Evolutionary conservation across 2,797 vertebrate species (phyloP).

Genomic region (Labroides dimidiatus): DNA sequence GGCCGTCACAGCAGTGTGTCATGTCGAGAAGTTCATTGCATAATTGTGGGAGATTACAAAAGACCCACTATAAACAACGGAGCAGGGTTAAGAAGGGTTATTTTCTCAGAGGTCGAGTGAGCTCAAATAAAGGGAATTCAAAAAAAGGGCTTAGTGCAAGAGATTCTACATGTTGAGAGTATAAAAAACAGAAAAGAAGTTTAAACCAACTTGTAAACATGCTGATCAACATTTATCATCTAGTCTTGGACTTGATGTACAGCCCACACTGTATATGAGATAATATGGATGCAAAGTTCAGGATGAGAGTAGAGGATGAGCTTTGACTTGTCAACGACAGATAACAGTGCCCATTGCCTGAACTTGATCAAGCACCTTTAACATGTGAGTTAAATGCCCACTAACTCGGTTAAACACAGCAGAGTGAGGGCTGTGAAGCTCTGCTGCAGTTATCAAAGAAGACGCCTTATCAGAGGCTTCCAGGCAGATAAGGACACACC

Average conservation of each 20-base stretch:
- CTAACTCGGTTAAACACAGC: neutral
- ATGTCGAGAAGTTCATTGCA: conserved; percentile 21
- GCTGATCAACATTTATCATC: neutral
- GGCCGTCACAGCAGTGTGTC: conserved; percentile 23
- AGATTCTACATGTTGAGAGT: neutral
- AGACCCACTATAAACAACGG: conserved; percentile 6
- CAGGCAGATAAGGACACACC: conserved; percentile 58
- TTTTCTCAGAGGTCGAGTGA: neutral
- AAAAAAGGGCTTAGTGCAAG: neutral
- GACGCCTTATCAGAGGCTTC: conserved; percentile 56
- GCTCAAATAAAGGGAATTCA: neutral
- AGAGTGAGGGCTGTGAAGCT: conserved; percentile 2
- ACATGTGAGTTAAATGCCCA: neutral
- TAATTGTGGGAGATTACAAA: conserved; percentile 29
- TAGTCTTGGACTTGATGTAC: neutral
- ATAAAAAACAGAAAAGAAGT: too few relatives aligned
- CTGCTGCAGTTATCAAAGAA: conserved; percentile 17
- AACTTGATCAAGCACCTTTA: neutral
- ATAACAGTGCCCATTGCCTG: neutral
- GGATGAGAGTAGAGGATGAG: conserved; percentile 13
- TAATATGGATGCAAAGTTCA: conserved; percentile 14
- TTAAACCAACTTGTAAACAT: neutral
- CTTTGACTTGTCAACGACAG: conserved; percentile 25
- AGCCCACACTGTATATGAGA: neutral
- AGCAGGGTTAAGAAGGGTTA: conserved; percentile 7